Base-by-base conservation (phyloP, 2,888 invertebrate genomes). In the Heliconius hortense region DNA sequence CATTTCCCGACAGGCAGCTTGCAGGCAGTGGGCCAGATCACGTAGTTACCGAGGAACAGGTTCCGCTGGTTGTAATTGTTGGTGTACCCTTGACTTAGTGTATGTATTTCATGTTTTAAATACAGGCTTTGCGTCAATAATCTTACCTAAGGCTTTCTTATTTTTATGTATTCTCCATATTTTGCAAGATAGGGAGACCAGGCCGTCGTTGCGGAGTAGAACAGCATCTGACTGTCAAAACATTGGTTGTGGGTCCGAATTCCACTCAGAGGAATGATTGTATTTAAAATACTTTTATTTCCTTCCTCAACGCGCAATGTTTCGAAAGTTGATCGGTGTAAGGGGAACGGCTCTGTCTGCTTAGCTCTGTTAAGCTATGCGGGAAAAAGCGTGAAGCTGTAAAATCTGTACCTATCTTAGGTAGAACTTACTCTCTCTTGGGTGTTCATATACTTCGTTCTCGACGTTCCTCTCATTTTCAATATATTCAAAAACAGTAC, bases 11-110 rank as follows among this genome's bases (percentile, higher is more conserved):
- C 79, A n/a, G 48, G 56, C 56, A 56, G 56, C 48, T 48, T 2
- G n/a, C 78, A 48, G 18, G 75, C 76, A 82, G 82, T 86, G 77
- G 83, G 86, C 82, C 85, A 82, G 77, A 72, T 60, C 79, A 81
- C 83, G 81, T 82, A 84, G 83, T 83, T 84, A 82, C 76, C 78
- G 72, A 76, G 68, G 74, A 73, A 76, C 74, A 75, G 60, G 71
- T 71, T 62, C 35, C 0, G 35, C 71, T 71, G 71, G 39, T 71
- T 70, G 39, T 60, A 60, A 71, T 71, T 21, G 24, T 39, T 18
- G 31, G 24, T 24, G 39, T 60, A 60, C 71, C 71, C 43, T 71
- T 71, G 71, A 62, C 71, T 71, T 62, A 43, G 60, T 71, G 43
- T 24, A 56, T 31, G 56, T 24, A 35, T 56, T 56, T 69, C 31